Evolutionary conservation across 2,888 invertebrate genomes (phyloP).

Genomic region (Sminthurides aquaticus): DNA sequence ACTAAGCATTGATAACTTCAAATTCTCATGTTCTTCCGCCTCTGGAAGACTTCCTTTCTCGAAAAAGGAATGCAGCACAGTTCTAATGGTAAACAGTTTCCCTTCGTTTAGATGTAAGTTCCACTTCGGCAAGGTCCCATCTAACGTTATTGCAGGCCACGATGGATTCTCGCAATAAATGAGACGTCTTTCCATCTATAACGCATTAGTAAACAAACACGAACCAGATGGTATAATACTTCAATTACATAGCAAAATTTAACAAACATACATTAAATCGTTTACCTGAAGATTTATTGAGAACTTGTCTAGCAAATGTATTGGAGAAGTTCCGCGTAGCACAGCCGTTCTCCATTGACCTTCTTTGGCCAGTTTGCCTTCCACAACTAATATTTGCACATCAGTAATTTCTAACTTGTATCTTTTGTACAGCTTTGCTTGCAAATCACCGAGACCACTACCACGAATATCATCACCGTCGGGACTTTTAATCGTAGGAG

Average conservation of each 20-base stretch:
- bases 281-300: conserved; percentile 57
- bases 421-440: conserved; percentile 41
- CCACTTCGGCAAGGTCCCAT: conserved; percentile 77
- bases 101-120: conserved; percentile 85
- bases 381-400: conserved; percentile 76
- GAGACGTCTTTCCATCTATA: conserved; percentile 66
- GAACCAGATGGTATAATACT: not conserved
- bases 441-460: conserved; percentile 53
- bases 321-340: conserved; percentile 69
- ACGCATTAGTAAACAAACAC: conserved; percentile 1
- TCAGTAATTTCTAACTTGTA: conserved; percentile 65
- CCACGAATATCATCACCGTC: conserved; percentile 50
- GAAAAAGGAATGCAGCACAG: conserved; percentile 50
- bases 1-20: conserved; percentile 25
- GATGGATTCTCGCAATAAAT: conserved; percentile 76
- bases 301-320: conserved; percentile 78
- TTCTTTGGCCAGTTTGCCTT: conserved; percentile 56
- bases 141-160: conserved; percentile 74
- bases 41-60: not conserved
- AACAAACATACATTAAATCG: not conserved
- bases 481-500: conserved; percentile 17
- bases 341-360: conserved; percentile 83
- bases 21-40: conserved; percentile 19
- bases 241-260: not conserved
- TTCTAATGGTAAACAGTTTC: conserved; percentile 64